These are phyloP conservation scores for Artibeus lituratus DNA, from an alignment of 2,797 vertebrate species.

Conservation along the genomic window DNA sequence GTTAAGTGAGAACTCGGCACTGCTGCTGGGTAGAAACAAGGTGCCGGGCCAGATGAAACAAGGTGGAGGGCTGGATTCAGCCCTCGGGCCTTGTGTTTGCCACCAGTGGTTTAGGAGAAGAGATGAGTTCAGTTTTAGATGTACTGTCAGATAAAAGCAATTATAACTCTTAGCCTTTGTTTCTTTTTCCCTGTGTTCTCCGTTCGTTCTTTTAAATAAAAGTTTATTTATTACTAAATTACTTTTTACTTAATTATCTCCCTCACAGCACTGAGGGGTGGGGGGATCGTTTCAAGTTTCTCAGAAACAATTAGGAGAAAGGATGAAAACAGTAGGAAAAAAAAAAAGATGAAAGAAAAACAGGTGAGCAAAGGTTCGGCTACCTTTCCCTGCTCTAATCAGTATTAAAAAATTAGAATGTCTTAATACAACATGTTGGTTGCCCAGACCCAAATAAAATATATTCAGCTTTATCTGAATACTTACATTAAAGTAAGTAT, in stretches of 20 bases:
- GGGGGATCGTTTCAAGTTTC: not conserved
- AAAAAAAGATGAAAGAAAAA: not conserved
- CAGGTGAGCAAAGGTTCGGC: not conserved
- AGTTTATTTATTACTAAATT: slow-evolving; percentile 4
- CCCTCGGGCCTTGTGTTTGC: no score
- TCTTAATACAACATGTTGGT: not conserved
- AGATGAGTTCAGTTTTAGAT: not conserved
- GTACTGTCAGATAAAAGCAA: not conserved
- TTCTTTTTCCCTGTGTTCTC: not conserved
- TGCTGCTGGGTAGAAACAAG: no score
- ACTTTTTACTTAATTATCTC: not conserved
- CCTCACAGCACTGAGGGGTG: not conserved
- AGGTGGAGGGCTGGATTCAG: no score
- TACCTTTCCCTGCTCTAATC: not conserved
- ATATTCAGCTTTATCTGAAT: not conserved
- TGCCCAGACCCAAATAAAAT: not conserved
- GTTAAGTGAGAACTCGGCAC: no score
- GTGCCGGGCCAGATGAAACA: no score
- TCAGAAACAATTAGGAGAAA: not conserved
- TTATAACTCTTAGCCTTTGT: not conserved
- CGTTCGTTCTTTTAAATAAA: not conserved
- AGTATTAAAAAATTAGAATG: not conserved
- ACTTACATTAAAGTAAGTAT: not conserved
- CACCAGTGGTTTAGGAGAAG: not conserved
- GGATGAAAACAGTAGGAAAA: not conserved